These are phyloP conservation scores for Pycnonotus jocosus DNA, from an alignment of 2,113 vertebrate genomes.

Conservation along the genomic window DNA sequence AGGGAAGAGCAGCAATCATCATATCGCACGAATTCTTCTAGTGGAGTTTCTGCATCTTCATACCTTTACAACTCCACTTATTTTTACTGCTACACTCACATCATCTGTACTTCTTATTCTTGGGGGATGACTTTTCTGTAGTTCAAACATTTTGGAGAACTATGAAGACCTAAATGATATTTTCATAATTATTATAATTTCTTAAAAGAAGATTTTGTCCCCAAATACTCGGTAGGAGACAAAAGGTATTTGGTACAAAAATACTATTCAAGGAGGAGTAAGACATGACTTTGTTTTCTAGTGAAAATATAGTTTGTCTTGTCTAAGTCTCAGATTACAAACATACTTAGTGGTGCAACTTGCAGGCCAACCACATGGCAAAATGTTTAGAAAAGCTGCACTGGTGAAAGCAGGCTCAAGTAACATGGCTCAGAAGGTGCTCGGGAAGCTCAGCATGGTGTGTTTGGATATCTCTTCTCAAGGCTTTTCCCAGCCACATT, in stretches of 20 bases:
- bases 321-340: not conserved
- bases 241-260: not conserved
- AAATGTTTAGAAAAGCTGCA: not conserved
- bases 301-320: not conserved
- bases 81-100: not conserved
- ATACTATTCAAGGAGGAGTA: not conserved
- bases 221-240: not conserved
- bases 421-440: accelerated
- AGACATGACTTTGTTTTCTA: not conserved
- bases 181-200: not conserved
- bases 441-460: not conserved
- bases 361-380: not conserved
- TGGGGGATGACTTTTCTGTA: not conserved
- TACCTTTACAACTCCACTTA: not conserved
- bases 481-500: not conserved
- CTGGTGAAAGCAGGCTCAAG: not conserved
- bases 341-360: not conserved
- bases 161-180: not conserved
- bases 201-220: not conserved
- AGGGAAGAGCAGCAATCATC: not conserved
- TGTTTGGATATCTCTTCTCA: not conserved
- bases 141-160: not conserved
- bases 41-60: not conserved
- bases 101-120: not conserved
- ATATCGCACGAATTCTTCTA: not conserved